Percentiles rank a stretch among this genome's conserved stretches.
Conservation (phyloP, 1,140 invertebrate species). For the Eriosoma lanigerum region DNA sequence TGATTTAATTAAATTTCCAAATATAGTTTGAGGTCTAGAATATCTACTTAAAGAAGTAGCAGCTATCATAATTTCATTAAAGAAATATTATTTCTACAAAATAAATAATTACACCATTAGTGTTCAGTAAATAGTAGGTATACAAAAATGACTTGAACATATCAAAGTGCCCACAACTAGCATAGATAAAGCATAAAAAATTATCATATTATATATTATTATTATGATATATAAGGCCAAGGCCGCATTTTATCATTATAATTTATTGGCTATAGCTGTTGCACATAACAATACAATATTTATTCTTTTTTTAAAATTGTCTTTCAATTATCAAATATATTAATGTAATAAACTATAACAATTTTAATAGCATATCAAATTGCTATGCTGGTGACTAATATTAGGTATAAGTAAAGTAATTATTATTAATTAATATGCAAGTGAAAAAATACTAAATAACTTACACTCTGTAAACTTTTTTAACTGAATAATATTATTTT, state of each 20-base stretch:
- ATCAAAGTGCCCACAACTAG: slow-evolving; percentile 17
- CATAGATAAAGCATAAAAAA: slow-evolving; percentile 29
- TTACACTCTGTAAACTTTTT: too few species aligned
- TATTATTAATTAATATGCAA: too few species aligned
- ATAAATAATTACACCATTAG: slow-evolving; percentile 16
- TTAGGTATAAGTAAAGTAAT: too few species aligned
- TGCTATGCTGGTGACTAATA: too few species aligned
- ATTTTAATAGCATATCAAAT: too few species aligned
- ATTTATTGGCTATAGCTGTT: neutral
- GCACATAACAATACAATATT: neutral
- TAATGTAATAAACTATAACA: too few species aligned
- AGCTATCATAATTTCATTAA: slow-evolving; percentile 15
- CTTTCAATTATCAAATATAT: too few species aligned
- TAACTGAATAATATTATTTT: too few species aligned
- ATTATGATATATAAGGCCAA: slow-evolving; percentile 38
- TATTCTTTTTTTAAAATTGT: neutral
- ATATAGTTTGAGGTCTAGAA: neutral
- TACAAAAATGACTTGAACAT: neutral
- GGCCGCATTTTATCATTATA: slow-evolving; percentile 28
- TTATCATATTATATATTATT: slow-evolving; percentile 31
- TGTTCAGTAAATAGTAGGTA: neutral
- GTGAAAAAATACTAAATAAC: too few species aligned
- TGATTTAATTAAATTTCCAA: neutral
- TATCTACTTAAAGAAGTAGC: neutral
- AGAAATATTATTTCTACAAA: neutral